Evolutionary conservation across 2,888 invertebrate genomes (phyloP).

Genomic region (Lepidocyrtinus sp.): DNA sequence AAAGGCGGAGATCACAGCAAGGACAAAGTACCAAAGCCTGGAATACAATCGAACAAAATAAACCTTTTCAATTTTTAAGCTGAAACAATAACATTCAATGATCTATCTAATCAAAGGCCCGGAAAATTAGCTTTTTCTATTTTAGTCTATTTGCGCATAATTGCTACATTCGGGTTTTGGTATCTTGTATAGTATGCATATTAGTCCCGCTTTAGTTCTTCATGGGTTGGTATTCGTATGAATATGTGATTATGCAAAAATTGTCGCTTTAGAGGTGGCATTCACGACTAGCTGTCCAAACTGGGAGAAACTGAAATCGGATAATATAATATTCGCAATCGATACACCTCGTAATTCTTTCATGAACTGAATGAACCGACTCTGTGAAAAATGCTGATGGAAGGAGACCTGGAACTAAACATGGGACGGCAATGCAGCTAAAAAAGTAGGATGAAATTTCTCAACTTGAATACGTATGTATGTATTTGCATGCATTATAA

Average conservation of each 20-base stretch:
- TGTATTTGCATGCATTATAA: not conserved
- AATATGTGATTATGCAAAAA: not conserved
- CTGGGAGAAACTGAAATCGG: conserved; percentile 4
- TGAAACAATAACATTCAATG: not conserved
- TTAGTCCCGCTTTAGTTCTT: not conserved
- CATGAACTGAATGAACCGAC: conserved; percentile 45
- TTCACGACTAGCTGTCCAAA: not conserved
- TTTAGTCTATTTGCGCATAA: not conserved
- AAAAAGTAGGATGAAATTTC: conserved; percentile 57
- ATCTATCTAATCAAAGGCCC: conserved; percentile 7
- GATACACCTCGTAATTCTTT: conserved; percentile 58
- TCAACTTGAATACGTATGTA: not conserved
- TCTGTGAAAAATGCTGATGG: conserved; percentile 15
- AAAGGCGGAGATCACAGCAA: conserved; percentile 61
- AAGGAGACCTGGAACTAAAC: conserved; percentile 1
- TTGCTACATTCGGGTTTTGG: not conserved
- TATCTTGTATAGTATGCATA: not conserved
- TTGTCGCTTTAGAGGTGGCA: conserved; percentile 11
- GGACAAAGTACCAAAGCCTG: conserved; percentile 63
- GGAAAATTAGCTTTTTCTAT: conserved; percentile 40
- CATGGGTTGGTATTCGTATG: not conserved
- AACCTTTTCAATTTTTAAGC: not conserved
- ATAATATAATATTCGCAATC: conserved; percentile 56
- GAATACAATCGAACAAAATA: conserved; percentile 2
- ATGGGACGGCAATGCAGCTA: conserved; percentile 43